These are phyloP conservation scores for Orthosia gothica DNA, from an alignment of 2,888 invertebrate genomes.

Conservation along the genomic window DNA sequence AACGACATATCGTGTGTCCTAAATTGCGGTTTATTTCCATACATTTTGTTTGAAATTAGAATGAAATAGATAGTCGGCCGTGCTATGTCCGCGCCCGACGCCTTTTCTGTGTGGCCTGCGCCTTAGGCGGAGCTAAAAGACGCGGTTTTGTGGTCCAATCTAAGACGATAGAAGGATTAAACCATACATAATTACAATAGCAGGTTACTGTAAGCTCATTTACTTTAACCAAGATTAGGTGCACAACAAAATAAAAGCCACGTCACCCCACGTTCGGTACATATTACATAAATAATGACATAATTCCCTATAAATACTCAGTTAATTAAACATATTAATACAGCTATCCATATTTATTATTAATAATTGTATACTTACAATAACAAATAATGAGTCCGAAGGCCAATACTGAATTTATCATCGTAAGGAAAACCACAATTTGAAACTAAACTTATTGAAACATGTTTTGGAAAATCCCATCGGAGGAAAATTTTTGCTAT, in stretches of 20 bases:
- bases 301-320: constrained; percentile 35
- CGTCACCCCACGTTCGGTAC: background rate
- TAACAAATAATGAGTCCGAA: constrained; percentile 32
- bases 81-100: too few species aligned
- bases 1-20: too few species aligned
- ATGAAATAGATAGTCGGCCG: too few species aligned
- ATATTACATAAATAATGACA: constrained; percentile 24
- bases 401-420: constrained; percentile 21
- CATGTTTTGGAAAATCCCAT: constrained; percentile 44
- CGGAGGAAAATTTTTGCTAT: constrained; percentile 3
- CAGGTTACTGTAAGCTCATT: background rate
- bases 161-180: background rate
- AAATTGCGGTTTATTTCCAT: too few species aligned
- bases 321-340: constrained; percentile 25
- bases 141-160: background rate
- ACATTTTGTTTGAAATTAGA: too few species aligned
- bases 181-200: background rate
- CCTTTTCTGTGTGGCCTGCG: too few species aligned
- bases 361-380: constrained; percentile 27
- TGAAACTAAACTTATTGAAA: constrained; percentile 9
- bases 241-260: background rate
- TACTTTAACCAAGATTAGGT: background rate
- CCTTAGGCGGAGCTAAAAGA: too few species aligned
- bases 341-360: constrained; percentile 3
- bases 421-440: constrained; percentile 54